phyloP scores from a whole-genome alignment of 2,888 invertebrate species.

The Smittia sp. region DNA sequence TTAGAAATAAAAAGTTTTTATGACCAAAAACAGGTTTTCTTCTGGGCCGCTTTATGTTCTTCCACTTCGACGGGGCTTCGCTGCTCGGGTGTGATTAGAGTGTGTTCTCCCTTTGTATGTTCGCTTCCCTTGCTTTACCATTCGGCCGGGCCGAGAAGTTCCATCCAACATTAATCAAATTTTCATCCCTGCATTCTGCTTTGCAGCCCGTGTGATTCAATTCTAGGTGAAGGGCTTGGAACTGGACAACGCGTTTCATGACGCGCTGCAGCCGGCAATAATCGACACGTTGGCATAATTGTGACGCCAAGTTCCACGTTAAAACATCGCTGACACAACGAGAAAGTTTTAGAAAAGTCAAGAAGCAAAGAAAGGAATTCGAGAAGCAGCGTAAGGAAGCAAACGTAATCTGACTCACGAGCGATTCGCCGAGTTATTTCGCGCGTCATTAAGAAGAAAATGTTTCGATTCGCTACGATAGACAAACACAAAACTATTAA shows the following conservation, averaged over 20 bases:
- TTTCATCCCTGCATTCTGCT: constrained; percentile 26
- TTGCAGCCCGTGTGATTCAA: constrained; percentile 32
- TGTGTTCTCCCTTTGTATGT: background rate
- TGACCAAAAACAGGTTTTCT: constrained; percentile 3
- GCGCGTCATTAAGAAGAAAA: constrained; percentile 3
- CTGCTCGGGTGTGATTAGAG: constrained; percentile 25
- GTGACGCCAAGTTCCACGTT: too few species aligned
- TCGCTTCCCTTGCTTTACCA: background rate
- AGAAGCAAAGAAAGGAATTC: background rate
- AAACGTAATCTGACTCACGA: too few species aligned
- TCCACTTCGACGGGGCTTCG: background rate
- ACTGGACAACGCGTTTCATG: background rate
- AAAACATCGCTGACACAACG: too few species aligned
- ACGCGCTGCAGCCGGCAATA: too few species aligned
- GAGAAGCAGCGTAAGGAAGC: too few species aligned
- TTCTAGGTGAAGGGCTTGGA: background rate
- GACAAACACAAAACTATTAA: constrained; percentile 21
- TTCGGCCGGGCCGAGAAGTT: background rate
- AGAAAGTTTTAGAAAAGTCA: background rate
- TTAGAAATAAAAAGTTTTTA: background rate
- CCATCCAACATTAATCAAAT: constrained; percentile 14
- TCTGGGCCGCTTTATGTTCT: background rate
- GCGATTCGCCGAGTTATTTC: background rate
- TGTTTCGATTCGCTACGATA: constrained; percentile 11
- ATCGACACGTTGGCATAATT: too few species aligned